A percentile compares a stretch with the other conserved stretches of the same genome.
Evolutionary conservation across 2,888 invertebrate genomes (phyloP).

Genomic region (Heliconius ismenius): DNA sequence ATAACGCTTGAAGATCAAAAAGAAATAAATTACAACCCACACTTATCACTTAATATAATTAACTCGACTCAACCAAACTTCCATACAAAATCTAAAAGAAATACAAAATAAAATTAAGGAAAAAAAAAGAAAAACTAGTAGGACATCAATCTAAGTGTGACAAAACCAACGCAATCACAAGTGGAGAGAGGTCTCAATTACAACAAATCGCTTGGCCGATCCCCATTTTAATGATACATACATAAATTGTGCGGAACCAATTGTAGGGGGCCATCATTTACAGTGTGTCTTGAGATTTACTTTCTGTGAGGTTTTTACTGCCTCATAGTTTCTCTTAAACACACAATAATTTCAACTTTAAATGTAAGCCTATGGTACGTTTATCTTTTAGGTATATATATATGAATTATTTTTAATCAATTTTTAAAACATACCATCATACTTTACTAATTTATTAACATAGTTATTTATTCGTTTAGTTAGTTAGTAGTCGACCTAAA

Average conservation of each 20-base stretch:
- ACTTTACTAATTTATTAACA: too few relatives aligned
- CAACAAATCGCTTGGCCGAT: constrained; percentile 34
- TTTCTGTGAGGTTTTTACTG: constrained; percentile 10
- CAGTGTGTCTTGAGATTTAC: constrained; percentile 28
- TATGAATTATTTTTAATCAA: neutral
- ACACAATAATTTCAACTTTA: neutral
- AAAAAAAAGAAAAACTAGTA: too few relatives aligned
- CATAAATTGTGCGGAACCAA: constrained; percentile 39
- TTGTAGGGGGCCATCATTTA: constrained; percentile 37
- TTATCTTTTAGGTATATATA: neutral
- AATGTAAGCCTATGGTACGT: too few relatives aligned
- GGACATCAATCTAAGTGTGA: constrained; percentile 9
- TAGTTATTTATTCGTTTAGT: neutral
- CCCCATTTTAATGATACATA: constrained; percentile 35
- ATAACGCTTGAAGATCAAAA: neutral
- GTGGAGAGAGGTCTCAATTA: constrained; percentile 19
- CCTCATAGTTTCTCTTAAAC: neutral
- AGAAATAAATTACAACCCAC: neutral
- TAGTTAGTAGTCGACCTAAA: neutral
- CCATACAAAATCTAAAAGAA: neutral
- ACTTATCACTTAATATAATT: neutral
- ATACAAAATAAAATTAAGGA: neutral
- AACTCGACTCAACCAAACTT: neutral
- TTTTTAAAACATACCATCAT: too few relatives aligned
- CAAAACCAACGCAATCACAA: constrained; percentile 25